phyloP scores from a whole-genome alignment of 2,888 invertebrate species.

The Elegia similella region DNA sequence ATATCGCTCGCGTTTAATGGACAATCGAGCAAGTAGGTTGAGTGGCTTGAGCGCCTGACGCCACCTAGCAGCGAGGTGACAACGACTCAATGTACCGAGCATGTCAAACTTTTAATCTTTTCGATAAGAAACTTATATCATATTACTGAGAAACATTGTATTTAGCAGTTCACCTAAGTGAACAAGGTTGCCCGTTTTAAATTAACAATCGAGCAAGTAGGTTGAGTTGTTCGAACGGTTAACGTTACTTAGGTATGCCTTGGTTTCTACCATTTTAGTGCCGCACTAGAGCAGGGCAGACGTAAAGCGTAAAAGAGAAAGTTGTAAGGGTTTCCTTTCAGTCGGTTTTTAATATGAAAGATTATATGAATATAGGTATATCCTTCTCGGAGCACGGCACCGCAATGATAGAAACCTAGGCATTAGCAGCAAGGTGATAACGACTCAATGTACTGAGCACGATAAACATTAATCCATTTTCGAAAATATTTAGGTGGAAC shows the following conservation, averaged over 20 bases:
- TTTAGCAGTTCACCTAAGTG: not conserved
- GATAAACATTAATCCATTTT: conserved; percentile 40
- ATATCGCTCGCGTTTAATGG: conserved; percentile 7
- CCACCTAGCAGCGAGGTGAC: conserved; percentile 39
- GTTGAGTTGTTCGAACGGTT: conserved; percentile 37
- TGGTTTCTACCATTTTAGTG: too few species aligned
- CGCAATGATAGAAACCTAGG: too few species aligned
- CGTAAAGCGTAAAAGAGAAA: too few species aligned
- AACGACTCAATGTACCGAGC: conserved; percentile 53
- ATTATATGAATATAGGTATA: too few species aligned
- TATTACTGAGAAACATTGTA: too few species aligned
- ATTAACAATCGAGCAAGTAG: conserved; percentile 34
- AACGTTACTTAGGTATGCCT: conserved; percentile 32
- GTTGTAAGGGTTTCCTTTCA: too few species aligned
- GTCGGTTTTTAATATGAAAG: too few species aligned
- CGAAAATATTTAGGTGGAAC: not conserved
- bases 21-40: conserved; percentile 40
- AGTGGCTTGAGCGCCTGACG: conserved; percentile 34
- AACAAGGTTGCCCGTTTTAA: not conserved
- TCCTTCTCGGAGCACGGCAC: too few species aligned
- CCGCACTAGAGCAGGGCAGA: too few species aligned
- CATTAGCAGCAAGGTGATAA: conserved; percentile 46
- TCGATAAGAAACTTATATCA: too few species aligned
- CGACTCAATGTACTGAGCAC: conserved; percentile 50
- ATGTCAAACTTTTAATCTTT: conserved; percentile 42